A percentile compares a stretch with the other conserved stretches of the same genome.
Conservation (phyloP, 2,888 invertebrate species). For the Hydriomena furcata region DNA sequence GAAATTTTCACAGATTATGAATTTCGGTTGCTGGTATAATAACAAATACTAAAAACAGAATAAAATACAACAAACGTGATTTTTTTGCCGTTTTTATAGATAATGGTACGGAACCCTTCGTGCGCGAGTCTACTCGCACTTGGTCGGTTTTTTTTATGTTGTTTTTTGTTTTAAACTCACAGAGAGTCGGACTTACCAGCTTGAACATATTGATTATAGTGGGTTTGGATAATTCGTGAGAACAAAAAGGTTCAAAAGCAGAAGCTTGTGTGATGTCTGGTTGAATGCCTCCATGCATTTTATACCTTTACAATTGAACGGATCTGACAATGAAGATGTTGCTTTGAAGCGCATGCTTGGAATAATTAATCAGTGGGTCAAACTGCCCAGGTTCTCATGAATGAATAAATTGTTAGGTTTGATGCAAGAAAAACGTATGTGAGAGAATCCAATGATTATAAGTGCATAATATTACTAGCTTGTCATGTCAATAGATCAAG, state of each 20-base stretch:
- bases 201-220: conserved; percentile 62
- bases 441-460: background rate
- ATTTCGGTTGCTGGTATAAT: too few species aligned
- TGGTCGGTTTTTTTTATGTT: too few species aligned
- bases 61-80: too few species aligned
- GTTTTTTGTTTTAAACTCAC: too few species aligned
- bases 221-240: conserved; percentile 25
- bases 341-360: conserved; percentile 48
- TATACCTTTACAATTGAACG: conserved; percentile 53
- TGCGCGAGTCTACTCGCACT: too few species aligned
- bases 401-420: background rate
- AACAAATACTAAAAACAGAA: too few species aligned
- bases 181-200: conserved; percentile 59
- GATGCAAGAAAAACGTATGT: background rate
- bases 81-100: too few species aligned
- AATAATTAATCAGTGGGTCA: conserved; percentile 41
- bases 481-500: too few species aligned
- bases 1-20: too few species aligned
- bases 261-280: conserved; percentile 32
- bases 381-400: conserved; percentile 8
- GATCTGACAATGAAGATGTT: conserved; percentile 48
- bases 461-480: too few species aligned
- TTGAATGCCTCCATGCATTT: conserved; percentile 38
- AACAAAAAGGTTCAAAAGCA: conserved; percentile 27
- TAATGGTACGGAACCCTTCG: too few species aligned